Evolutionary conservation across 1,140 invertebrate species (phyloP).

Genomic region (Calycopis cecrops): DNA sequence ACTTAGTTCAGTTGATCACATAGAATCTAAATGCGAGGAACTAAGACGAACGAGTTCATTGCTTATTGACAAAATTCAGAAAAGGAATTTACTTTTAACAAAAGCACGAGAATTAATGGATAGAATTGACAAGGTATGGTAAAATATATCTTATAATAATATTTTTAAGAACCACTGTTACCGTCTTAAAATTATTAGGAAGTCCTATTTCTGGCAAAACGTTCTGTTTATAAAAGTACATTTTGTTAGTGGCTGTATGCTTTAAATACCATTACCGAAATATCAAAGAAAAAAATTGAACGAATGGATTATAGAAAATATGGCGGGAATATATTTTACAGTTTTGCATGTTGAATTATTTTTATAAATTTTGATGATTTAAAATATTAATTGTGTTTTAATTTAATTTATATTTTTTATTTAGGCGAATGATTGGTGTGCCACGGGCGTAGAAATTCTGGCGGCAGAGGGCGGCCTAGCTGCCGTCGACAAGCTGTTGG

Average conservation of each 20-base stretch:
- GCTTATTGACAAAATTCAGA: conserved; percentile 83
- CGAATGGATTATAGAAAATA: too few relatives aligned
- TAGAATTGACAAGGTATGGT: conserved; percentile 90
- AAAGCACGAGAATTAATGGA: conserved; percentile 93
- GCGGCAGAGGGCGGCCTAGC: conserved; percentile 86
- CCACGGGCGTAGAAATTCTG: conserved; percentile 90
- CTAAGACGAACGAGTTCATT: conserved; percentile 86
- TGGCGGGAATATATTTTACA: background rate
- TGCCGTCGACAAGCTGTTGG: conserved; percentile 84
- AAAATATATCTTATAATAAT: conserved; percentile 3
- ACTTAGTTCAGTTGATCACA: conserved; percentile 86
- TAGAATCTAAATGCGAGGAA: conserved; percentile 95
- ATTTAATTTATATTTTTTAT: conserved; percentile 38
- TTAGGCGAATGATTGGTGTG: conserved; percentile 96
- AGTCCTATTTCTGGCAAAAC: too few relatives aligned
- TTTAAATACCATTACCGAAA: too few relatives aligned
- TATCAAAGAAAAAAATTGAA: too few relatives aligned
- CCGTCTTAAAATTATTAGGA: too few relatives aligned
- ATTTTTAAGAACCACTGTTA: too few relatives aligned
- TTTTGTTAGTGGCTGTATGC: too few relatives aligned
- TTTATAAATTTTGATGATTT: background rate
- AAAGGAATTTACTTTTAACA: conserved; percentile 84
- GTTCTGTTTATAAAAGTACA: too few relatives aligned
- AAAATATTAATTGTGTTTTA: too few relatives aligned
- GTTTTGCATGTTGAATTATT: background rate